Evolutionary conservation across 2,888 invertebrate genomes (phyloP), one percentile per base, ranked within the genome.

Genomic region (Pristionchus japonicus): DNA sequence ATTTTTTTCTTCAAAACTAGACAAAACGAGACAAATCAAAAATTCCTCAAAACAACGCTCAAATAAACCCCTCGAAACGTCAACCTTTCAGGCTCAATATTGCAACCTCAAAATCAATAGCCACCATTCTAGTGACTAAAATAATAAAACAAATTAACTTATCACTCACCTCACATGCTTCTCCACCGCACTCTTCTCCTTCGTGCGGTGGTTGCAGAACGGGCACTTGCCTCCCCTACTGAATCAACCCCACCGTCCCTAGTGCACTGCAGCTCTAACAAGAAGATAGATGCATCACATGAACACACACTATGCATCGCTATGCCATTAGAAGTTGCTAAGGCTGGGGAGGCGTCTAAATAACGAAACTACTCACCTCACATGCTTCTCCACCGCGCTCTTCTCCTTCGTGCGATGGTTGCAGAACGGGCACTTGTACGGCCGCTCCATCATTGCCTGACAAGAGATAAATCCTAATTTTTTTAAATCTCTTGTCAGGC

Each of bases 381-480:
- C 90, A 88, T 93, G 93, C 88, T 93, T 93, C 84, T 91, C 91
- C 23, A 93, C 88, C 20, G 92, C 91, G 34, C 90, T 89, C 88
- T 91, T 91, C 89, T 92, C 92, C 61, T 89, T 90, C 23, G 93
- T 89, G 15, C 92, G 89, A 87, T 92, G 91, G 77, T 91, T 89
- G 87, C 93, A 93, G 74, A 90, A 91, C 17, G 91, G 90, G 64
- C 93, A 93, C 85, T 93, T 93, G 90, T 87, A 93, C 20, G 92
- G 92, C 80, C 90, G 91, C 80, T 92, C 91, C 89, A 90, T 90
- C 88, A 91, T 70, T 52, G 52, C 87, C 90, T 91, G 20, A 1
- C 1, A 47, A 20, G 37, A 37, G 17, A 23, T 87, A 43, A 11
- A 87, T 31, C 23, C 37, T 52, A 27, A n/a, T 11, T 57, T 57